A percentile compares a stretch with the other conserved stretches of the same genome.
Evolutionary conservation across 2,888 invertebrate species (phyloP).

Genomic region (Drosophila siamana): DNA sequence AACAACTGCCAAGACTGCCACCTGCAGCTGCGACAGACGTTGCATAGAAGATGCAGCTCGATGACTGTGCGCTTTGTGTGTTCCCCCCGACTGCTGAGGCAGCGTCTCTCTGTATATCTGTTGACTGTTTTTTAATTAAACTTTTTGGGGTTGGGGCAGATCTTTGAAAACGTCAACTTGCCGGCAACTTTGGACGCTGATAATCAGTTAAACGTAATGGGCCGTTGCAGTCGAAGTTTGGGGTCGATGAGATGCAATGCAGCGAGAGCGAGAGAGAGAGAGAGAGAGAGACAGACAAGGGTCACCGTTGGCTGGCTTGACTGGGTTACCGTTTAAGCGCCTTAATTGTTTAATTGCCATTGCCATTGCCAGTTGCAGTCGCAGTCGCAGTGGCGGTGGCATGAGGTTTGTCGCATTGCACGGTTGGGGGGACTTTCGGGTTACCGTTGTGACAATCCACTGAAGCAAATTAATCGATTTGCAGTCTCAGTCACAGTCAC

Average conservation of each 20-base stretch:
- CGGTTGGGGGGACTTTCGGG: constrained; percentile 52
- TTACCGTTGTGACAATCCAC: constrained; percentile 68
- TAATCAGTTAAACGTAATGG: constrained; percentile 67
- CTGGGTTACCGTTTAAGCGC: constrained; percentile 75
- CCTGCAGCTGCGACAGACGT: constrained; percentile 53
- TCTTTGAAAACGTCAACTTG: constrained; percentile 42
- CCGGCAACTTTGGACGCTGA: constrained; percentile 58
- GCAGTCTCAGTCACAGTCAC: constrained; percentile 31
- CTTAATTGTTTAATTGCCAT: constrained; percentile 81
- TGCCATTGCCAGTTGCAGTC: constrained; percentile 65
- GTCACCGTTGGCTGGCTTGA: constrained; percentile 46
- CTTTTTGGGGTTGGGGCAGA: constrained; percentile 44
- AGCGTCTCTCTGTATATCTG: constrained; percentile 34
- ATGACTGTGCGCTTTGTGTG: constrained; percentile 63
- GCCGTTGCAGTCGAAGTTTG: constrained; percentile 41
- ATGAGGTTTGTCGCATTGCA: constrained; percentile 36
- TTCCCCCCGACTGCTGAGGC: not conserved
- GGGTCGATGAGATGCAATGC: not conserved
- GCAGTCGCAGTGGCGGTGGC: constrained; percentile 32
- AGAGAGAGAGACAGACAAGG: constrained; percentile 9
- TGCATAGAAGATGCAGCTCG: constrained; percentile 51
- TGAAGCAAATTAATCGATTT: constrained; percentile 78
- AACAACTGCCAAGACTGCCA: constrained; percentile 44
- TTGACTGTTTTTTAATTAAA: constrained; percentile 75
- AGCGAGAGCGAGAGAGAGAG: not conserved